These are phyloP conservation scores for Ciconia nigra DNA, from an alignment of 2,797 vertebrate genomes.

Conservation along the genomic window DNA sequence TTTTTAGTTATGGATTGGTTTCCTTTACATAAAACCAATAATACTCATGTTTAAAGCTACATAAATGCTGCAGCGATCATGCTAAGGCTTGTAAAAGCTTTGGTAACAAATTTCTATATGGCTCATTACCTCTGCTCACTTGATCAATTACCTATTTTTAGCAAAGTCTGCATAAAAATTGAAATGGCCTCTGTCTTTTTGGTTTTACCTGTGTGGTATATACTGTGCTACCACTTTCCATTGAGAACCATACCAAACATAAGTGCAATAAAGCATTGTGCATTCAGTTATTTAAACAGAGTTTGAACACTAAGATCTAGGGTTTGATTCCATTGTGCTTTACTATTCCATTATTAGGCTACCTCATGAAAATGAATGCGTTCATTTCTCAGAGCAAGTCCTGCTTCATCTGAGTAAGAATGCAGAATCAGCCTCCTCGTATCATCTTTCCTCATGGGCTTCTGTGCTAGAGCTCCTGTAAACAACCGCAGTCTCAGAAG, in stretches of 20 bases:
- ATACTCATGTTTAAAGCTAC: neutral
- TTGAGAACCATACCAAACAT: neutral
- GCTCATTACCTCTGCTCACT: neutral
- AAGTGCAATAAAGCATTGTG: neutral
- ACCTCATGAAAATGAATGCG: neutral
- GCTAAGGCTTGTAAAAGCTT: neutral
- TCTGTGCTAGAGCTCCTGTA: constrained; percentile 2
- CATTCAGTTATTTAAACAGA: neutral
- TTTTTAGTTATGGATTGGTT: neutral
- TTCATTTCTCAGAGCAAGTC: neutral
- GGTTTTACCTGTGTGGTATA: neutral
- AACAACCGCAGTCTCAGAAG: constrained; percentile 31
- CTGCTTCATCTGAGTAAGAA: neutral
- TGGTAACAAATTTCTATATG: neutral
- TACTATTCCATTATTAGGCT: neutral
- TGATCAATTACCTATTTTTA: neutral
- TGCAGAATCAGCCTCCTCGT: constrained; percentile 7
- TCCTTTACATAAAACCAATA: neutral
- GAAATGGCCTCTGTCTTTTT: neutral
- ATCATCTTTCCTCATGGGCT: neutral
- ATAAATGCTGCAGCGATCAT: neutral
- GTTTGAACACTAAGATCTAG: neutral
- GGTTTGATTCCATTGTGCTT: neutral
- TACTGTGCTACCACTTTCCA: neutral
- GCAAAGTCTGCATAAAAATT: neutral